Evolutionary conservation across 1,140 invertebrate species (phyloP), one percentile per base, ranked within the genome.

Genomic region (Dreissena rostriformis): DNA sequence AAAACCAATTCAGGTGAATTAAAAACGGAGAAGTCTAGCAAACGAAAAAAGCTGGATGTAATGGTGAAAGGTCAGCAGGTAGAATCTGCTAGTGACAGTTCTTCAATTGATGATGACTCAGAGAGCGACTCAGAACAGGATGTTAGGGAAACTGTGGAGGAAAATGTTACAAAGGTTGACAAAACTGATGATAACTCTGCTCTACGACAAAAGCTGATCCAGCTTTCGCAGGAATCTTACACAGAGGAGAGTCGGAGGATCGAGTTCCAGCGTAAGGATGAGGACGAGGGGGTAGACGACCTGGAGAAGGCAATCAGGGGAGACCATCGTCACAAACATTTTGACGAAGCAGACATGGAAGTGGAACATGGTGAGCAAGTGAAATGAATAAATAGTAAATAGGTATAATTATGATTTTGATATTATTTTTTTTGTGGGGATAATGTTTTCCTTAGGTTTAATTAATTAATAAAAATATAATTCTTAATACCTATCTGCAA

Each of bases 191-290:
- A 51, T 71, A 63, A 39, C 24, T 6, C 39, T 57, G 17, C 5
- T 68, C 26, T 22, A 70, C 39, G 26, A 14, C 53, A 57, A n/a
- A 79, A 79, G 57, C 52, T 79, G 5, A 14, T 71, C 22, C 51
- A 7, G 8, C 24, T 79, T n/a, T 79, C 77, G 4, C 24, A 79
- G 77, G 68, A 66, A 70, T 53, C 66, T n/a, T 79, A 68, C 12
- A 66, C 77, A 26, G 57, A 70, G 67, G 61, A 79, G 52, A 77
- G 22, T 39, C 67, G 8, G 75, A 77, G 14, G 11, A n/a, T 19
- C 22, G 53, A 24, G 71, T 53, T 19, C 14, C 17, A 22, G 39
- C 26, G 26, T 24, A 4, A 8, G 17, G 28, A 49, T 39, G 57
- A 66, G 19, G 61, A 49, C 0, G 66, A 70, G 51, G 51, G 70